Evolutionary conservation across 2,113 vertebrate species (phyloP).

Genomic region (Morone saxatilis): DNA sequence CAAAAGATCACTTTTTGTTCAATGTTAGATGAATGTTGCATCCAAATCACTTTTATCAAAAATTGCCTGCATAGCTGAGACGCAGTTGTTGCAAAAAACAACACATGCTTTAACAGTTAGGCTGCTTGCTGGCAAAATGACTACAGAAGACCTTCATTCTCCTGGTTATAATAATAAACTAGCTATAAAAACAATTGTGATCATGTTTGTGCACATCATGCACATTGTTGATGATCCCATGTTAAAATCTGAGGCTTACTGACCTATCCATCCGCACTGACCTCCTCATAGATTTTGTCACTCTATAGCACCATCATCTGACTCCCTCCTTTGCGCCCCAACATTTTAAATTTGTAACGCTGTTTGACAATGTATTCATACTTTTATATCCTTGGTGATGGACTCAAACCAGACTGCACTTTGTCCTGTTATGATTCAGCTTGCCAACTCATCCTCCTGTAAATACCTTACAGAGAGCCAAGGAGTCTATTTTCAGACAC

Average conservation of each 20-base stretch:
- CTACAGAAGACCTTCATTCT: background rate
- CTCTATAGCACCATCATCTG: background rate
- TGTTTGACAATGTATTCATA: background rate
- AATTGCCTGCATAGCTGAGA: background rate
- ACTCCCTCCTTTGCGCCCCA: background rate
- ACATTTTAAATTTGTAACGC: background rate
- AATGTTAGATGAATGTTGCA: background rate
- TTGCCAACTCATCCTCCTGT: background rate
- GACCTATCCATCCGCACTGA: background rate
- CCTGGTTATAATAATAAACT: background rate
- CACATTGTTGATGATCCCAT: background rate
- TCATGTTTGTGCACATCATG: background rate
- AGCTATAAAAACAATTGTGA: background rate
- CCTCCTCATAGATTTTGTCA: background rate
- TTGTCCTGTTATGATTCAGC: background rate
- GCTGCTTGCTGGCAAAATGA: background rate
- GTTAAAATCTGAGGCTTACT: background rate
- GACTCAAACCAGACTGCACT: background rate
- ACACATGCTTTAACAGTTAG: too few species aligned
- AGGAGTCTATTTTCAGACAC: constrained; percentile 43
- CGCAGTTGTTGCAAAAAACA: too few species aligned
- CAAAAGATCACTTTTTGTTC: background rate
- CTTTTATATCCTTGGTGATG: background rate
- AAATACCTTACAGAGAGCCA: background rate
- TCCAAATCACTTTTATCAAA: background rate